Evolutionary conservation across 2,797 vertebrate species (phyloP), one percentile per base, ranked within the genome.

Genomic region (Discoglossus pictus): DNA sequence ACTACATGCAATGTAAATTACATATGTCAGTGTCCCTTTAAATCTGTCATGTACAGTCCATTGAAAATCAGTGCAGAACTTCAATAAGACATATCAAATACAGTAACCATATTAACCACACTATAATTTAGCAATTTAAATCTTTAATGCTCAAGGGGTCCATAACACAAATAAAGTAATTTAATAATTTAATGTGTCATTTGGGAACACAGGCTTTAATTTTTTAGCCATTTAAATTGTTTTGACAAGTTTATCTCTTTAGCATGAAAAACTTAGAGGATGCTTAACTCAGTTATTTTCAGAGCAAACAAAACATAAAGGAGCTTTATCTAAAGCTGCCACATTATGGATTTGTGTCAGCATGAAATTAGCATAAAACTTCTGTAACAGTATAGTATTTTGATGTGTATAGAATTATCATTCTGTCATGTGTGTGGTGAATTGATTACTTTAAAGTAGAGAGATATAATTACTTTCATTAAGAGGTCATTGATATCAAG

Each of bases 271-370:
- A 55, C 40, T 17, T 47, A 38, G 40, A 61, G 31, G 23, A 20
- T 21, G 24, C 58, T 61, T 59, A 50, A 40, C 53, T 56, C 43
- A 13, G 20, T 38, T 52, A 39, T 39, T 69, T 59, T 62, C 35
- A 58, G 12, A 10, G 35, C 60, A 56, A 71, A 71, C 53, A 71
- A 64, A 63, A 56, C 18, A 40, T 42, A 44, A 51, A 51, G 44
- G 11, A 40, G 60, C 53, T 63, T 71, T 71, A 71, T 71, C 68
- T 71, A 64, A 71, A 63, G 68, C 68, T 27, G 25, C 60, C 68
- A 71, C 68, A 71, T 71, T 71, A 71, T 71, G 68, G 68, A 71
- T 71, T 71, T 71, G 60, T 64, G 52, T 64, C 53, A 51, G 68
- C 68, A 43, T 71, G 68, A 71, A 71, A 71, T 71, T 71, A 63